Percentiles rank a stretch among this genome's conserved stretches.
Evolutionary conservation across 2,113 vertebrate species (phyloP).

Genomic region (Myxocyprinus asiaticus): DNA sequence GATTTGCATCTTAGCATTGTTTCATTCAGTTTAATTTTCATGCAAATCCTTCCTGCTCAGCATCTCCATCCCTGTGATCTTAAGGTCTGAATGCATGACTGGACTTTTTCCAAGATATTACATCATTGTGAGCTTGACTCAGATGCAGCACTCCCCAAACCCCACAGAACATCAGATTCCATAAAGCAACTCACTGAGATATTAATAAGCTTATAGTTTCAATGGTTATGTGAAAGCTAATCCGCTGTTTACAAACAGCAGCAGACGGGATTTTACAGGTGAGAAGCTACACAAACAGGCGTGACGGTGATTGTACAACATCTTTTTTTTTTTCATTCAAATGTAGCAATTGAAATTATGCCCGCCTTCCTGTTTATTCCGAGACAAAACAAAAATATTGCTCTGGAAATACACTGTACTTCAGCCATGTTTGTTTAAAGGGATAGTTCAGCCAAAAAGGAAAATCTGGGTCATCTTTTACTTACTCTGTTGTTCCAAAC

Average conservation of each 20-base stretch:
- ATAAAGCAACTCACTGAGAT: constrained; percentile 24
- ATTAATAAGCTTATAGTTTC: constrained; percentile 46
- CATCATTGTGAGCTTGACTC: not conserved
- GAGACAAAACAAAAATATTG: not conserved
- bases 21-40: not conserved
- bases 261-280: constrained; percentile 44
- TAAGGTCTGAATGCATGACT: not conserved
- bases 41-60: not conserved
- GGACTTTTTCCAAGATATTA: constrained; percentile 18
- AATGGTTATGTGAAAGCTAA: constrained; percentile 40
- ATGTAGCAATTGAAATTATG: not conserved
- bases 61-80: not conserved
- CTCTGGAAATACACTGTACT: too few relatives aligned
- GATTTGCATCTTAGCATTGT: not conserved
- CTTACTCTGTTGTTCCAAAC: too few relatives aligned
- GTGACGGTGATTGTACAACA: not conserved
- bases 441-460: too few relatives aligned
- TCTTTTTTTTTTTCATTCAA: not conserved
- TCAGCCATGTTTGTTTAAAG: too few relatives aligned
- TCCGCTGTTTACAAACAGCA: constrained; percentile 45
- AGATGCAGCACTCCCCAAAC: constrained; percentile 5
- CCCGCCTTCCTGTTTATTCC: not conserved
- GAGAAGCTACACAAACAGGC: constrained; percentile 32
- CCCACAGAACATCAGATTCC: constrained; percentile 1
- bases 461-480: too few relatives aligned